These are phyloP conservation scores for Hafferia zeledoni DNA, from an alignment of 2,797 vertebrate genomes.

Conservation along the genomic window DNA sequence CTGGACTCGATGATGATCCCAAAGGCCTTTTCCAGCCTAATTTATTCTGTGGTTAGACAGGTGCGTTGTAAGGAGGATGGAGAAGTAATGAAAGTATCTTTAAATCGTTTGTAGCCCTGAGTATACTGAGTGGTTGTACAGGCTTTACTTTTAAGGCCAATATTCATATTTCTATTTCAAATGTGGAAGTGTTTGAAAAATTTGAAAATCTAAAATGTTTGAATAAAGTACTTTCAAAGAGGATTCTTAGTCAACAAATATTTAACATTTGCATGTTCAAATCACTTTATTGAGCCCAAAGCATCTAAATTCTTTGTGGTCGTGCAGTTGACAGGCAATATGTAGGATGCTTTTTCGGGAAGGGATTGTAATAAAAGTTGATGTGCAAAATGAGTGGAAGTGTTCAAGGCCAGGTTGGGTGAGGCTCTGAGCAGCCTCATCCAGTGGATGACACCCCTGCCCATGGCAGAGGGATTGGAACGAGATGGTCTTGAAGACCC, in stretches of 20 bases:
- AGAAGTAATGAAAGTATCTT: background rate
- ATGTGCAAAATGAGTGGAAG: background rate
- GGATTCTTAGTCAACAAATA: background rate
- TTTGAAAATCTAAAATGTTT: background rate
- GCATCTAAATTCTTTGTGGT: no score
- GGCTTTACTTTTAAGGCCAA: background rate
- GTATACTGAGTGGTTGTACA: background rate
- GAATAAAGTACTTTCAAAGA: rapidly evolving
- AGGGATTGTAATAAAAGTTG: background rate
- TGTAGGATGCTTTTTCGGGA: background rate
- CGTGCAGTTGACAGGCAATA: rapidly evolving
- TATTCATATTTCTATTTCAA: background rate
- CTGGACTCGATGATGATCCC: background rate
- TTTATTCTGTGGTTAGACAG: background rate
- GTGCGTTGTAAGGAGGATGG: background rate
- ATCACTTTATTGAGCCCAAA: background rate
- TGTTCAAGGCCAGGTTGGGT: background rate
- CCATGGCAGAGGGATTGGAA: background rate
- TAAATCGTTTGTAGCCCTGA: rapidly evolving
- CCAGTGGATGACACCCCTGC: background rate
- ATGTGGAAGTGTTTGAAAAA: background rate
- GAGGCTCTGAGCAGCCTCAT: background rate
- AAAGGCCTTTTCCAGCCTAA: rapidly evolving
- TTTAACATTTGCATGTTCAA: rapidly evolving
- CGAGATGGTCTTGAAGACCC: background rate